Percentiles rank a stretch among this genome's conserved stretches.
phyloP scores from a whole-genome alignment of 92 coral and sea anemone species.

The Bergia sp. region DNA sequence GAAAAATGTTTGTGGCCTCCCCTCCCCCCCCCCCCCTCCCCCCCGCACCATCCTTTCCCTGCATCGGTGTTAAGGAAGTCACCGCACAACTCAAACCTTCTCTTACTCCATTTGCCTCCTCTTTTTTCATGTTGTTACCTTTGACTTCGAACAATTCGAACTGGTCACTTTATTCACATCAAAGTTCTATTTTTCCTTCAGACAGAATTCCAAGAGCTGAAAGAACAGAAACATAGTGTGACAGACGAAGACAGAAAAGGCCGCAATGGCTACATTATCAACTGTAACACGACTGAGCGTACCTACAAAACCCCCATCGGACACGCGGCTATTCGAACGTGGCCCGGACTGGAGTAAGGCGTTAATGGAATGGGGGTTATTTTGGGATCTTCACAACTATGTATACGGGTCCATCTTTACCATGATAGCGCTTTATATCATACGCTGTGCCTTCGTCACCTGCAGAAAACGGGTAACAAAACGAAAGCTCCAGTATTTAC shows the following conservation, averaged over 20 bases:
- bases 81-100: too few species aligned
- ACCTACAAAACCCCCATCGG: not conserved
- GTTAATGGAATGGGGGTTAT: conserved; percentile 10
- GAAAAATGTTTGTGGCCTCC: too few species aligned
- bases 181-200: not conserved
- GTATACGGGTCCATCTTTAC: conserved; percentile 1
- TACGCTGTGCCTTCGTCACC: not conserved
- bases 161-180: not conserved
- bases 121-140: too few species aligned
- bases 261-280: not conserved
- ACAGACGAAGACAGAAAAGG: not conserved
- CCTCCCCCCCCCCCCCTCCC: too few species aligned
- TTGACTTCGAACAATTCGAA: too few species aligned
- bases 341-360: conserved; percentile 31
- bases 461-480: not conserved
- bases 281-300: not conserved
- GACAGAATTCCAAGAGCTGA: not conserved
- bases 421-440: not conserved
- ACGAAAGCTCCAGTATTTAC: not conserved
- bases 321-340: conserved; percentile 15
- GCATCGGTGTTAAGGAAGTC: too few species aligned
- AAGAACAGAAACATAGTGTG: not conserved
- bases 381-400: conserved; percentile 14
- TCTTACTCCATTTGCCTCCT: too few species aligned
- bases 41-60: too few species aligned